phyloP scores from a whole-genome alignment of 2,113 vertebrate species.

The Myotis brandtii region DNA sequence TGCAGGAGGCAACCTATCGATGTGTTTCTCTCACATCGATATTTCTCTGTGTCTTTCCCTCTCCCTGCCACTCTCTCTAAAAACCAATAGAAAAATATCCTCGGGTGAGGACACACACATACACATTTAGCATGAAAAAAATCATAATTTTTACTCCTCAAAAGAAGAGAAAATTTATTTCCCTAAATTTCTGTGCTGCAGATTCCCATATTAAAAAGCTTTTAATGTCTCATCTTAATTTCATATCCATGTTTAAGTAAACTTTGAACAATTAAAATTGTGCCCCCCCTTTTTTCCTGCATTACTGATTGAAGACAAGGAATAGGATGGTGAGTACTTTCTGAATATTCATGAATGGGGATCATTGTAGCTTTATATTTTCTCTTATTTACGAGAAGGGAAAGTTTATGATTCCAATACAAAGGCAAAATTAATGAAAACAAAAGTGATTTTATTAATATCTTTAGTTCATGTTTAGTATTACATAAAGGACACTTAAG shows the following conservation, averaged over 20 bases:
- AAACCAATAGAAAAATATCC: too few species aligned
- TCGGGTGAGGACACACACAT: too few species aligned
- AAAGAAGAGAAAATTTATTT: slow-evolving; percentile 15
- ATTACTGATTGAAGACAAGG: background rate
- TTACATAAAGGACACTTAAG: background rate
- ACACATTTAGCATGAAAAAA: background rate
- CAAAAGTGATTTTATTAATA: slow-evolving; percentile 27
- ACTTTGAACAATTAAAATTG: slow-evolving; percentile 41
- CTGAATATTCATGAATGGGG: background rate
- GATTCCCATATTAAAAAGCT: background rate
- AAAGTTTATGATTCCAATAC: background rate
- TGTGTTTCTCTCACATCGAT: too few species aligned
- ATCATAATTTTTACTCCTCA: background rate
- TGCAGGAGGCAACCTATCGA: too few species aligned
- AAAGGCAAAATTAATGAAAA: slow-evolving; percentile 1
- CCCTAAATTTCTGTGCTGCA: background rate
- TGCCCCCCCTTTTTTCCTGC: background rate
- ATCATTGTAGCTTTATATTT: background rate
- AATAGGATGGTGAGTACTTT: slow-evolving; percentile 30
- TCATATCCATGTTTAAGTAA: background rate
- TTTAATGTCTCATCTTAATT: slow-evolving; percentile 16
- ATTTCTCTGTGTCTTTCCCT: too few species aligned
- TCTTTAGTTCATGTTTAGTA: background rate
- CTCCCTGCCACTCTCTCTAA: too few species aligned
- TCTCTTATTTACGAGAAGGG: background rate